Evolutionary conservation across 1,140 invertebrate genomes (phyloP).

Genomic region (Solenopsis fugax): DNA sequence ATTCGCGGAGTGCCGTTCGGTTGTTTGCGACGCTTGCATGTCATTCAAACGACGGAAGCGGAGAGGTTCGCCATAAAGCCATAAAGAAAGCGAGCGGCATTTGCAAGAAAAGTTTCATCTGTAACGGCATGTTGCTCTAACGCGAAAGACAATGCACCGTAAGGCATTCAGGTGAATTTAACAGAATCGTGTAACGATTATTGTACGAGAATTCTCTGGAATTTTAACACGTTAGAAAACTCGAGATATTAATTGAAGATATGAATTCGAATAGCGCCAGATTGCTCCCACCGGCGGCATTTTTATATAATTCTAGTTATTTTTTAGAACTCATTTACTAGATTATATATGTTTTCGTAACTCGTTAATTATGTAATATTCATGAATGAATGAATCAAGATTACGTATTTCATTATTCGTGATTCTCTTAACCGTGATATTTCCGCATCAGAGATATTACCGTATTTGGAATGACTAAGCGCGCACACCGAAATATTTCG

Average conservation of each 20-base stretch:
- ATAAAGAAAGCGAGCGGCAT: slow-evolving; percentile 14
- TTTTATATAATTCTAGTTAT: neutral
- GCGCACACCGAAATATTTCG: slow-evolving; percentile 14
- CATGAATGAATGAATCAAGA: neutral
- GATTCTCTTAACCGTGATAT: neutral
- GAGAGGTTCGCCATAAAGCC: neutral
- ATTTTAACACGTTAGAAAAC: neutral
- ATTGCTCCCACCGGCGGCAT: neutral
- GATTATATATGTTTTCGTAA: neutral
- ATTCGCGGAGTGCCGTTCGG: slow-evolving; percentile 14
- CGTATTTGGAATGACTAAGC: slow-evolving; percentile 36
- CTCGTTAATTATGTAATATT: neutral
- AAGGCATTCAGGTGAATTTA: neutral
- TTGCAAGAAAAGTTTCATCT: slow-evolving; percentile 23
- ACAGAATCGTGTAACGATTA: neutral
- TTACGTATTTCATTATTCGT: neutral
- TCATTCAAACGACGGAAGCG: slow-evolving; percentile 39
- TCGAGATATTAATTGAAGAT: neutral
- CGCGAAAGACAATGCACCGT: neutral
- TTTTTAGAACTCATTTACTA: neutral
- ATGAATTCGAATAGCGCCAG: neutral
- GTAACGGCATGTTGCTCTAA: slow-evolving; percentile 23
- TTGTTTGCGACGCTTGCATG: slow-evolving; percentile 23
- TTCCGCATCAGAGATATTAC: slow-evolving; percentile 6
- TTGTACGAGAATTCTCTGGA: neutral